These are phyloP conservation scores for Drosophila cardini DNA, from an alignment of 1,140 invertebrate species.

Conservation along the genomic window DNA sequence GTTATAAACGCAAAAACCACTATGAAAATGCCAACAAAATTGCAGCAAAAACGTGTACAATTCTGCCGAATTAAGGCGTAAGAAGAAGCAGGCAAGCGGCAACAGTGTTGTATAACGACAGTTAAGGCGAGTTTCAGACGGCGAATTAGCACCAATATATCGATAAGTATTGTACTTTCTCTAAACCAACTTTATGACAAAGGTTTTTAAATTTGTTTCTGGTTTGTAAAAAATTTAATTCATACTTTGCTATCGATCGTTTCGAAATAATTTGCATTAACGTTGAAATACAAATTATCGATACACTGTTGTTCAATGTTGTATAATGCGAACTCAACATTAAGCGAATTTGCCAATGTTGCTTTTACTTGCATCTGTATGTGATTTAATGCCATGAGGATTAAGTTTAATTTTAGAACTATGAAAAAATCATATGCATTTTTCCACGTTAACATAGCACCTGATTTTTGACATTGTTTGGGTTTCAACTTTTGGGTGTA, in stretches of 20 bases:
- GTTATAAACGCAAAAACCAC: slow-evolving; percentile 28
- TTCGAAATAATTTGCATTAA: not conserved
- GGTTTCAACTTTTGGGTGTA: slow-evolving; percentile 24
- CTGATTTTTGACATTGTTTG: not conserved
- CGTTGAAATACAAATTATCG: slow-evolving; percentile 2
- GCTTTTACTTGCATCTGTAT: slow-evolving; percentile 18
- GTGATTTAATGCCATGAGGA: not conserved
- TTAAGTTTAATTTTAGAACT: not conserved
- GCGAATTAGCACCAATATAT: slow-evolving; percentile 50
- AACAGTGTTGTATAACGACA: slow-evolving; percentile 39
- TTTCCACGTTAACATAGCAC: not conserved
- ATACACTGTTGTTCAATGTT: slow-evolving; percentile 29
- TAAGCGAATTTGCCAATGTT: slow-evolving; percentile 48
- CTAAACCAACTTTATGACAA: not conserved
- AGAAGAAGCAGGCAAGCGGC: slow-evolving; percentile 57
- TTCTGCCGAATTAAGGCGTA: slow-evolving; percentile 56
- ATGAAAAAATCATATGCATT: not conserved
- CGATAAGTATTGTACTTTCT: slow-evolving; percentile 4
- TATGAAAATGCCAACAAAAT: slow-evolving; percentile 48
- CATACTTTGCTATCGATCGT: not conserved
- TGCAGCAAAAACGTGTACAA: slow-evolving; percentile 75
- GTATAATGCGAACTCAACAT: not conserved
- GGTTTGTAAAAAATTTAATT: not conserved
- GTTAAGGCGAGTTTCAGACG: not conserved
- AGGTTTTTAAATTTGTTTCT: not conserved